A percentile compares a stretch with the other conserved stretches of the same genome.
phyloP scores from a whole-genome alignment of 1,140 invertebrate genomes.

The Cephus cinctus region DNA sequence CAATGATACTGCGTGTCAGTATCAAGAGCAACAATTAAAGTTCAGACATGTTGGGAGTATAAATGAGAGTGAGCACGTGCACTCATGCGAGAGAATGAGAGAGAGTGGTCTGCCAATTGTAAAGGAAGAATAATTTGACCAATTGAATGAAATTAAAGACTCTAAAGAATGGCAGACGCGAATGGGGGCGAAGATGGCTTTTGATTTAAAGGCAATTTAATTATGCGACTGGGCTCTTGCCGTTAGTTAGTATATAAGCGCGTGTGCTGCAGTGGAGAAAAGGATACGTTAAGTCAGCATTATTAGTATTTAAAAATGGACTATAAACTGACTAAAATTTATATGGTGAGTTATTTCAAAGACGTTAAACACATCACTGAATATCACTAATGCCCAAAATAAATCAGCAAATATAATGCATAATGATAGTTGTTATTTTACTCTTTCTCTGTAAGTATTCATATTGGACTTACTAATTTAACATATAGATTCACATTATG shows the following conservation, averaged over 20 bases:
- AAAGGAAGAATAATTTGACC: conserved; percentile 21
- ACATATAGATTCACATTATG: conserved; percentile 22
- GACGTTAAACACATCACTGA: too few relatives aligned
- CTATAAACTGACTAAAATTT: conserved; percentile 12
- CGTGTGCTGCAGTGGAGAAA: too few relatives aligned
- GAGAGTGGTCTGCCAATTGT: conserved; percentile 9
- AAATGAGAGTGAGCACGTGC: too few relatives aligned
- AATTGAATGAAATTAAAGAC: conserved; percentile 32
- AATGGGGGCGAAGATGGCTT: background rate
- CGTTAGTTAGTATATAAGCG: too few relatives aligned
- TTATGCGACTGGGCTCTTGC: too few relatives aligned
- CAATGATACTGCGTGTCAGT: too few relatives aligned
- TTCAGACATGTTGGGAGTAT: too few relatives aligned
- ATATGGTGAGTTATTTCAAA: conserved; percentile 17
- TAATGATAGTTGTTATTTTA: background rate
- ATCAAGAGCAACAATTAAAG: too few relatives aligned
- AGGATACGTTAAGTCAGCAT: too few relatives aligned
- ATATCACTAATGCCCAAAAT: background rate
- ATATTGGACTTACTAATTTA: background rate
- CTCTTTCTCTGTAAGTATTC: background rate
- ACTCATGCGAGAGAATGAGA: too few relatives aligned
- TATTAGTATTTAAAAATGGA: conserved; percentile 27
- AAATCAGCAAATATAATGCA: conserved; percentile 1
- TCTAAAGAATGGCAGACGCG: conserved; percentile 4
- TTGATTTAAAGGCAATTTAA: conserved; percentile 28